phyloP scores from a whole-genome alignment of 1,140 invertebrate species.

The Drosophila rhopaloa region DNA sequence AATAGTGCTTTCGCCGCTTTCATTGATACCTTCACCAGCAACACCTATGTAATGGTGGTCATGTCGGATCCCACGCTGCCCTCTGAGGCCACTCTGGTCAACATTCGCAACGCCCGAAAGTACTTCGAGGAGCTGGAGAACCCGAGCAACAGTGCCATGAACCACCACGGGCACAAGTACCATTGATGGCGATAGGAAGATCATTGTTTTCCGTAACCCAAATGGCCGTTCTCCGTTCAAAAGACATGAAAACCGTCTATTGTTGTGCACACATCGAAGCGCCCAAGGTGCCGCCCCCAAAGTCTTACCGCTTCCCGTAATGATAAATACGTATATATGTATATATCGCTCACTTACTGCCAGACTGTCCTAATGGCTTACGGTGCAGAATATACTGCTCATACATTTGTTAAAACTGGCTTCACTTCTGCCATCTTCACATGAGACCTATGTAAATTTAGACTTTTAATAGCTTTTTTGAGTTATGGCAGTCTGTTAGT shows the following conservation, averaged over 20 bases:
- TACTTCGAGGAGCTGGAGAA: slow-evolving; percentile 99
- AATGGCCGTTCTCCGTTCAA: slow-evolving; percentile 44
- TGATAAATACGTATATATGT: slow-evolving; percentile 40
- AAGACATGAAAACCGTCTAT: slow-evolving; percentile 50
- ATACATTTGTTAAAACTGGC: slow-evolving; percentile 1
- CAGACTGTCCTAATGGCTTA: not conserved
- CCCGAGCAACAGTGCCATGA: slow-evolving; percentile 76
- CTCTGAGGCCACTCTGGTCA: slow-evolving; percentile 97
- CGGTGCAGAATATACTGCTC: not conserved
- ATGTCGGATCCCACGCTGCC: slow-evolving; percentile 98
- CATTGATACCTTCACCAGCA: slow-evolving; percentile 99
- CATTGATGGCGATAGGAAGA: slow-evolving; percentile 52
- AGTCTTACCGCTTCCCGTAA: slow-evolving; percentile 68
- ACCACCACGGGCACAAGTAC: slow-evolving; percentile 77
- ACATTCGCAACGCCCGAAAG: slow-evolving; percentile 98
- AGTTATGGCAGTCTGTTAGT: not conserved
- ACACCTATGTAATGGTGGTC: slow-evolving; percentile 99
- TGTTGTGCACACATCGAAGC: slow-evolving; percentile 69
- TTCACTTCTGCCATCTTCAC: not conserved
- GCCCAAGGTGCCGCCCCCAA: slow-evolving; percentile 27
- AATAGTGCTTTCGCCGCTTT: slow-evolving; percentile 99
- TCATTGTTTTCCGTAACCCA: slow-evolving; percentile 35
- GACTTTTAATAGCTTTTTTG: not conserved
- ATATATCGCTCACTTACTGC: slow-evolving; percentile 22
- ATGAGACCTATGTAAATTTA: not conserved